Conservation (phyloP, 2,113 vertebrate species). For the Calidris pugnax region DNA sequence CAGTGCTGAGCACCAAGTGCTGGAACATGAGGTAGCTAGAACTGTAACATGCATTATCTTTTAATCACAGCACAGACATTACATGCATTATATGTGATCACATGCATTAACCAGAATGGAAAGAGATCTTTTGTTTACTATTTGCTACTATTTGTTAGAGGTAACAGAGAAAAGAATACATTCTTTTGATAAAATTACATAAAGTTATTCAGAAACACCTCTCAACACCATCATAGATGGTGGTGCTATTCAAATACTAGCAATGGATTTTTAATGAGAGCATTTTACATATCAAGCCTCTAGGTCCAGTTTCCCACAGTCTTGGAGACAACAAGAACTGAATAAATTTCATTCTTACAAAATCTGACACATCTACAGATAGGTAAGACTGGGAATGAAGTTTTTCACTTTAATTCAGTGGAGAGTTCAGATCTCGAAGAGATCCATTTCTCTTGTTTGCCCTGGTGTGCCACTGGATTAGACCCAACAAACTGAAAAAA, state of each 20-base stretch:
- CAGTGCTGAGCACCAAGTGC: not conserved
- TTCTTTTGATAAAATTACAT: not conserved
- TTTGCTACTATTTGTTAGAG: not conserved
- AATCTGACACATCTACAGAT: not conserved
- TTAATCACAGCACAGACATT: not conserved
- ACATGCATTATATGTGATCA: accelerated
- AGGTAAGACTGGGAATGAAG: not conserved
- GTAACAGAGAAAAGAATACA: not conserved
- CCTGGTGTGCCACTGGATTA: not conserved
- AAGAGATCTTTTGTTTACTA: not conserved
- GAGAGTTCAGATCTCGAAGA: not conserved
- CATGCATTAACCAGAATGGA: accelerated
- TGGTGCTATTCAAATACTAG: not conserved
- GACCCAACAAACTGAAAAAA: not conserved
- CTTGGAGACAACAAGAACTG: not conserved
- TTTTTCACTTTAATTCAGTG: not conserved
- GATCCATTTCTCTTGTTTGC: not conserved
- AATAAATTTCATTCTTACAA: not conserved
- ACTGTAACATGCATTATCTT: not conserved
- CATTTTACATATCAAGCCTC: not conserved
- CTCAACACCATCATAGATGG: not conserved
- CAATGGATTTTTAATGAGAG: not conserved
- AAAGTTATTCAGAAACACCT: not conserved
- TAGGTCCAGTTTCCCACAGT: not conserved
- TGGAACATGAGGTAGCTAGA: not conserved